Base-by-base conservation (phyloP, 2,797 vertebrate genomes). In the Acanthis flammea region DNA sequence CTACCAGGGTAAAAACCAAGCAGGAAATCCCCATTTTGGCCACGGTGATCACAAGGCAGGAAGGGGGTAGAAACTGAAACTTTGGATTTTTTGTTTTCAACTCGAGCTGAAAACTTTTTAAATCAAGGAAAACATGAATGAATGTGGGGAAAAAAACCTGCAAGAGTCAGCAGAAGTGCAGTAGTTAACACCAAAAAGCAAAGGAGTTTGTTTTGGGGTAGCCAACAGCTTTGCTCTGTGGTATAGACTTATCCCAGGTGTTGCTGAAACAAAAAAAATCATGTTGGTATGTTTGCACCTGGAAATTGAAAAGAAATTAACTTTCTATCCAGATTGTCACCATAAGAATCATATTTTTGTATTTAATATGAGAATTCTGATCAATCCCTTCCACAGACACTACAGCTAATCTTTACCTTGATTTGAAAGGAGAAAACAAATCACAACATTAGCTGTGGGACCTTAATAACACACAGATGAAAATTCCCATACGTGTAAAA, bases 401-500 rank as follows among this genome's bases (percentile, higher is more conserved):
- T 53, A 23, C 17, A 76, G 16, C 6, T 84, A 57, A 85, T 57
- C 37, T 86, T 61, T 84, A 79, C 50, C 61, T 51, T 70, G 10
- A 41, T 91, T 79, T 48, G 55, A 65, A 92, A 91, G 66, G 37
- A 80, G 65, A 79, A 57, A 35, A 53, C 10, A 67, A 93, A 81
- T 83, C 37, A 61, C 67, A 85, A 10, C 24, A 28, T 75, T 90
- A 75, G 45, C 67, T 1, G 0, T 65, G 42, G 45, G 55, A 86
- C 47, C 86, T 95, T 77, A 90, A 75, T 87, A 81, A 79, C n/a
- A 35, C 33, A 71, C 28, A 33, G 60, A 68, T 74, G 63, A 92
- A 94, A 94, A 84, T 91, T 95, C 92, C 83, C 92, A 89, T 93
- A 47, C 6, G 3, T 45, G 19, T 63, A 81, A 86, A 90, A 67